Conservation (phyloP, 2,797 vertebrate species). For the Lacerta bilineata region DNA sequence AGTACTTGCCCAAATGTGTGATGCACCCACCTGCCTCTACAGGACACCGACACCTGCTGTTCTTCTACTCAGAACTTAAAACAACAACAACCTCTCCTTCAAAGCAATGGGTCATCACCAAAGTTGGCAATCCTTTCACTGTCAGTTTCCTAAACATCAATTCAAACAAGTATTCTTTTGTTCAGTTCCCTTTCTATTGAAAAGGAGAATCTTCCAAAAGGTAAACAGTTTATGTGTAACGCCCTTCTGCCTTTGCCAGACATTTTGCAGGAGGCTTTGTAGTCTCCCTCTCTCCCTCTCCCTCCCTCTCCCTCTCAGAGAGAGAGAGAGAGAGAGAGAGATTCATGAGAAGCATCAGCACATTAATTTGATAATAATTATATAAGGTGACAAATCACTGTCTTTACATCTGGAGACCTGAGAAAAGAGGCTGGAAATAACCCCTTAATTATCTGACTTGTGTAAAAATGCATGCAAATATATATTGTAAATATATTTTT, state of each 20-base stretch:
- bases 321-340: constrained; percentile 2
- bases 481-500: not conserved
- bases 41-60: constrained; percentile 61
- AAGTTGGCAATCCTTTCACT: constrained; percentile 72
- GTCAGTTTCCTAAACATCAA: constrained; percentile 64
- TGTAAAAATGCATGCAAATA: not conserved
- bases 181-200: constrained; percentile 34
- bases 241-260: not conserved
- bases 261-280: constrained; percentile 17
- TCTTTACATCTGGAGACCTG: not conserved
- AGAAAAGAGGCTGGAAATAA: not conserved
- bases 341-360: not conserved
- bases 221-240: constrained; percentile 5
- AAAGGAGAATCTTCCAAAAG: constrained; percentile 1
- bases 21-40: constrained; percentile 46
- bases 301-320: no score
- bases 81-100: constrained; percentile 50
- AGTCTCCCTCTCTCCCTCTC: not conserved
- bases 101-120: constrained; percentile 63
- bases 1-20: constrained; percentile 53
- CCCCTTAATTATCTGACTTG: not conserved
- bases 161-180: constrained; percentile 55
- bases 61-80: constrained; percentile 63
- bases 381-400: not conserved
- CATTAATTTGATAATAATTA: constrained; percentile 13